Conservation (phyloP, 2,113 vertebrate species). For the Tympanuchus pallidicinctus region DNA sequence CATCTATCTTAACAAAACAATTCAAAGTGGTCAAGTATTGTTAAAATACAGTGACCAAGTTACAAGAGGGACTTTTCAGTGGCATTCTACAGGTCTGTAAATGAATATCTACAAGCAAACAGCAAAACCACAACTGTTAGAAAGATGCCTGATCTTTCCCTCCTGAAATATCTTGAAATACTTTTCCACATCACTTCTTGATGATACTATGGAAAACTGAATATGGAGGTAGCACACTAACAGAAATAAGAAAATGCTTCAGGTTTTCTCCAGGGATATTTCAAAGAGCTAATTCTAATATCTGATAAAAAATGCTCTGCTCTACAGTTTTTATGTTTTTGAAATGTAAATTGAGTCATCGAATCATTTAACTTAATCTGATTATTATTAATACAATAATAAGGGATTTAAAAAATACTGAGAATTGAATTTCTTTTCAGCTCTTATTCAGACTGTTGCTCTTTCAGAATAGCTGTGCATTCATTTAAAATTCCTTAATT, state of each 20-base stretch:
- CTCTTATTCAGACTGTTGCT: neutral
- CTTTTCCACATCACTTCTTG: slow-evolving; percentile 16
- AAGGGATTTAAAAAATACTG: slow-evolving; percentile 41
- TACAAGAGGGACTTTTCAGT: neutral
- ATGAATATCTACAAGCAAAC: slow-evolving; percentile 26
- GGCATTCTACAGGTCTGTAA: slow-evolving; percentile 26
- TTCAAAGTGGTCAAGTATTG: neutral
- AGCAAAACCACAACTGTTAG: neutral
- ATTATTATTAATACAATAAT: slow-evolving; percentile 54
- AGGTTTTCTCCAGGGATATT: slow-evolving; percentile 20
- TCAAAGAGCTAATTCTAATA: slow-evolving; percentile 61
- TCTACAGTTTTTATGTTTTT: slow-evolving; percentile 48
- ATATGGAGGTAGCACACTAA: neutral
- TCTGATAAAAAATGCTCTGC: slow-evolving; percentile 27
- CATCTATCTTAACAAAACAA: neutral
- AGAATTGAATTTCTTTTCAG: slow-evolving; percentile 50
- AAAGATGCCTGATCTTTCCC: slow-evolving; percentile 20
- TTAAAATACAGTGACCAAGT: neutral
- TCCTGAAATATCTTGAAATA: slow-evolving; percentile 62
- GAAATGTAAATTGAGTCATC: slow-evolving; percentile 68
- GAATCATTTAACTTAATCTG: slow-evolving; percentile 64
- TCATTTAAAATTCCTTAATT: slow-evolving; percentile 47
- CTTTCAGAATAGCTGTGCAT: neutral
- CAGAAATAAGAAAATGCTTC: neutral
- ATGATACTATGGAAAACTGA: neutral